These are phyloP conservation scores for Nymphalis urticae DNA, from an alignment of 2,888 invertebrate genomes.

Conservation along the genomic window DNA sequence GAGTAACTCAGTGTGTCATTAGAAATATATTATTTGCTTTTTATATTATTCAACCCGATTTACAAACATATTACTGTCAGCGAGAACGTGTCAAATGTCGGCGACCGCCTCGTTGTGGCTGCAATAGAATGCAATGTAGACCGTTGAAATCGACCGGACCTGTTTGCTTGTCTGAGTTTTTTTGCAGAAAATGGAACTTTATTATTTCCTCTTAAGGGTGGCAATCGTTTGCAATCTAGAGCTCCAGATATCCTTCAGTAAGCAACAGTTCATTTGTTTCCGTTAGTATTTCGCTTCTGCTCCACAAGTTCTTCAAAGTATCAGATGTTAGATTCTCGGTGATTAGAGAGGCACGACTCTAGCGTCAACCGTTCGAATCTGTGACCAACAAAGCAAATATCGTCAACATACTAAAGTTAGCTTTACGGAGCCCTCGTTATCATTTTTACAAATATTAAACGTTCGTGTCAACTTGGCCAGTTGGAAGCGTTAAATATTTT, in stretches of 20 bases:
- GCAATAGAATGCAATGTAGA: conserved; percentile 72
- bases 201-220: conserved; percentile 41
- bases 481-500: conserved; percentile 51
- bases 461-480: conserved; percentile 34
- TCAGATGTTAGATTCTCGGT: conserved; percentile 64
- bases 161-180: conserved; percentile 60
- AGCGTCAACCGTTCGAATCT: conserved; percentile 48
- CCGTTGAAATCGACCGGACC: conserved; percentile 71
- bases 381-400: conserved; percentile 55
- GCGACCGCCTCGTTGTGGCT: conserved; percentile 64
- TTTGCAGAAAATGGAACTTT: conserved; percentile 50
- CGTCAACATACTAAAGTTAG: conserved; percentile 41
- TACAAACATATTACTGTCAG: conserved; percentile 64
- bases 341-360: conserved; percentile 70
- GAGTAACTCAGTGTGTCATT: conserved; percentile 2
- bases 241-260: conserved; percentile 64
- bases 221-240: conserved; percentile 41
- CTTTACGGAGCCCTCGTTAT: conserved; percentile 45
- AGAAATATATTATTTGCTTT: conserved; percentile 14
- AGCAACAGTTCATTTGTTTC: conserved; percentile 76
- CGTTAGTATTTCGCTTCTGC: conserved; percentile 68
- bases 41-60: conserved; percentile 51
- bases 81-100: conserved; percentile 74
- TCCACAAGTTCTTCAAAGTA: conserved; percentile 66
- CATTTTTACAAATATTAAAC: conserved; percentile 54